A percentile compares a stretch with the other conserved stretches of the same genome.
Conservation (phyloP, 2,797 vertebrate species). For the Melanotaenia pygmaea region DNA sequence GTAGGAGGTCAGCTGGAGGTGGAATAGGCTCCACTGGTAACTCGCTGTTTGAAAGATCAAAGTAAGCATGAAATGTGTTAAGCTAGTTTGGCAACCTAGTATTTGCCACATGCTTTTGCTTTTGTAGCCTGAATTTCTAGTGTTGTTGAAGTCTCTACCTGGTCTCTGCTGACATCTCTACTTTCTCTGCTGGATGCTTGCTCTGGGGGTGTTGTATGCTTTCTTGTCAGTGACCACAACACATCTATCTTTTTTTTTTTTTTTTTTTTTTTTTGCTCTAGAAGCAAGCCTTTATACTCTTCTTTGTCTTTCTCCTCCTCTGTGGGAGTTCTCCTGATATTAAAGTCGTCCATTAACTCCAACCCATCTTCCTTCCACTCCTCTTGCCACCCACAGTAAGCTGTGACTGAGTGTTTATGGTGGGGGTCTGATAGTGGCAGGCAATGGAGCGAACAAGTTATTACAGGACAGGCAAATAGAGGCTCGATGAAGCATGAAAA, state of each 20-base stretch:
- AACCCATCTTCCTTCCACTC: conserved; percentile 37
- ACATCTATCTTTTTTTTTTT: no score
- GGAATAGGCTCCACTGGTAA: not conserved
- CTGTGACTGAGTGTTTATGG: conserved; percentile 71
- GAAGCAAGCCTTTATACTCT: not conserved
- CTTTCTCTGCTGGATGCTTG: not conserved
- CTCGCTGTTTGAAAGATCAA: not conserved
- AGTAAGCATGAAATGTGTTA: not conserved
- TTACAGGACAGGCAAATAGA: conserved; percentile 81
- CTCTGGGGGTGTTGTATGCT: not conserved
- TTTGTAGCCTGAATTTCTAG: not conserved
- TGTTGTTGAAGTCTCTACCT: not conserved
- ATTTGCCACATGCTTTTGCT: not conserved
- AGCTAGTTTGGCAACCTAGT: not conserved
- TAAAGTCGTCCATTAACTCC: conserved; percentile 62
- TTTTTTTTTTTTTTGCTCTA: not conserved
- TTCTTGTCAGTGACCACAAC: not conserved
- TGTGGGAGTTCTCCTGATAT: conserved; percentile 49
- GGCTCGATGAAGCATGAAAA: conserved; percentile 76
- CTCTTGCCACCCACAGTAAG: conserved; percentile 41
- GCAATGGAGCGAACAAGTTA: conserved; percentile 78
- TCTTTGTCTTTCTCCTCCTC: conserved; percentile 19
- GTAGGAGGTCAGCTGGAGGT: not conserved
- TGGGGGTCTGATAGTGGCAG: conserved; percentile 68
- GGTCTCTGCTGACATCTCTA: not conserved